These are phyloP conservation scores for Malacoraja senta DNA, from an alignment of 2,797 vertebrate species.

Conservation along the genomic window DNA sequence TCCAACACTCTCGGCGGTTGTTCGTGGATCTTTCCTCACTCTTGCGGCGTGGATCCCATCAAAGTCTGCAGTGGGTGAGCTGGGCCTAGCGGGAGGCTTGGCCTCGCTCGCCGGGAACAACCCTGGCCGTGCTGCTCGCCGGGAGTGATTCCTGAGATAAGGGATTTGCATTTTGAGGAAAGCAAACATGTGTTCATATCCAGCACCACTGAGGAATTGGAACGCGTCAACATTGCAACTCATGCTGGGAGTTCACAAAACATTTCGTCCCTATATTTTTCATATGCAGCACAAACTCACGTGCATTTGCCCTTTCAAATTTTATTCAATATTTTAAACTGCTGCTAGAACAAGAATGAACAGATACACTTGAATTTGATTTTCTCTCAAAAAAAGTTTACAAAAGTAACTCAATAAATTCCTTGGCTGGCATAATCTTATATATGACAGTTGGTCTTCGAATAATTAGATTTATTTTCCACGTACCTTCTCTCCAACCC, in stretches of 20 bases:
- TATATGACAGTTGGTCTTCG: neutral
- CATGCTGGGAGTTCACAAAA: neutral
- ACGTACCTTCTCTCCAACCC: neutral
- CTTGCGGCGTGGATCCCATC: no score
- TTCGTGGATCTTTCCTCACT: no score
- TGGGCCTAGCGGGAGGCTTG: no score
- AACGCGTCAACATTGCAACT: neutral
- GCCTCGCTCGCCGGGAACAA: no score
- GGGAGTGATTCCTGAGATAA: no score
- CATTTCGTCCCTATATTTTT: neutral
- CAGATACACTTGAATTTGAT: neutral
- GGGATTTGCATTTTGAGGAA: neutral
- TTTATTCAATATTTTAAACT: conserved; percentile 12
- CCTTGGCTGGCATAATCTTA: neutral
- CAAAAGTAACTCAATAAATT: conserved; percentile 4
- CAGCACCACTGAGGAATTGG: neutral
- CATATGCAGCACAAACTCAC: neutral
- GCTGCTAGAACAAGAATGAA: neutral
- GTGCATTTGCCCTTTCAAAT: neutral
- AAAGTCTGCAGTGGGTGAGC: no score
- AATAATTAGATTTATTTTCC: neutral
- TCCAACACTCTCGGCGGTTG: no score
- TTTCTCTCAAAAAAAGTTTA: conserved; percentile 12
- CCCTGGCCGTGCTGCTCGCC: no score
- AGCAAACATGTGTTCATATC: neutral